These are phyloP conservation scores for Cosmia pyralina DNA, from an alignment of 2,888 invertebrate species.

Conservation along the genomic window DNA sequence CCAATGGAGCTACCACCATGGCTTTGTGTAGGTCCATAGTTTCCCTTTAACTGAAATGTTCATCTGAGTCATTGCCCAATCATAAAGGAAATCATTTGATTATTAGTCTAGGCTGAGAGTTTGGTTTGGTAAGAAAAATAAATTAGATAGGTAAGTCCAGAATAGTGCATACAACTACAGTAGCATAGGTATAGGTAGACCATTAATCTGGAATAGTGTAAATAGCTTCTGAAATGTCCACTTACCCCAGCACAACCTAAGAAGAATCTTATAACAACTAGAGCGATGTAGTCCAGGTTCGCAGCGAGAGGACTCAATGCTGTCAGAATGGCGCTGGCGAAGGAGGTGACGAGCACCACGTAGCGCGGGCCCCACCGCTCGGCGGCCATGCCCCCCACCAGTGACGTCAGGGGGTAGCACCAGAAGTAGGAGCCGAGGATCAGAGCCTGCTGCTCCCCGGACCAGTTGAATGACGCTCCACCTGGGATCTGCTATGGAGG, in stretches of 20 bases:
- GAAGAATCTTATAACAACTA: constrained; percentile 90
- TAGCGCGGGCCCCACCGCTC: constrained; percentile 92
- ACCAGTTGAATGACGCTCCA: constrained; percentile 89
- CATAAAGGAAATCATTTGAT: neutral
- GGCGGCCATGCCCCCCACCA: constrained; percentile 92
- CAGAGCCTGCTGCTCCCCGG: constrained; percentile 90
- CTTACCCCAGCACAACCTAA: constrained; percentile 92
- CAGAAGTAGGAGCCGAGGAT: constrained; percentile 93
- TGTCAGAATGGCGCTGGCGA: constrained; percentile 89
- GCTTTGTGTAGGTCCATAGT: neutral
- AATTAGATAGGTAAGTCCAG: too few species aligned
- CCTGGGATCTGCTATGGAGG: constrained; percentile 58
- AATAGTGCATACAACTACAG: neutral
- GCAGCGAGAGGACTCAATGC: constrained; percentile 91
- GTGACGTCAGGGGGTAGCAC: constrained; percentile 92
- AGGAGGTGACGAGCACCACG: constrained; percentile 89
- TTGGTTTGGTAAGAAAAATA: neutral
- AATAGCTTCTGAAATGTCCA: constrained; percentile 37
- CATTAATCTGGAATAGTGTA: neutral
- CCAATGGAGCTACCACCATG: neutral
- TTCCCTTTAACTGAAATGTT: neutral
- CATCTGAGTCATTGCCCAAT: neutral
- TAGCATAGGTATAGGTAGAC: neutral
- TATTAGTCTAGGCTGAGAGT: neutral
- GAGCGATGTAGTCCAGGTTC: constrained; percentile 87